These are phyloP conservation scores for Caenorhabditis parvicauda DNA, from an alignment of 2,888 invertebrate genomes.

Conservation along the genomic window DNA sequence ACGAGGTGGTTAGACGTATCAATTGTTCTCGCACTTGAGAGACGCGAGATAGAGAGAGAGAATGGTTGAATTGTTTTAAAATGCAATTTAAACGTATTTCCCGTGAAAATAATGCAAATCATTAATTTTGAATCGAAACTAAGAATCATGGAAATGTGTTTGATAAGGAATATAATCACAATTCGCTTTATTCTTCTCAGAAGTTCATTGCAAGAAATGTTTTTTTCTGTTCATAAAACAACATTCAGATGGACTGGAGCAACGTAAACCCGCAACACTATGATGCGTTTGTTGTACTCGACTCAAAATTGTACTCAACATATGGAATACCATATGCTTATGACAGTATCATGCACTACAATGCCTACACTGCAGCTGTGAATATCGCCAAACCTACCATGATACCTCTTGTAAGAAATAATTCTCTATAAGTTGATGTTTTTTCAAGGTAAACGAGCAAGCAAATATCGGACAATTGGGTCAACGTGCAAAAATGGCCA, in stretches of 20 bases:
- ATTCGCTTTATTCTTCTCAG: too few species aligned
- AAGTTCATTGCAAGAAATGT: background rate
- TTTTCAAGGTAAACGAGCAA: slow-evolving; percentile 28
- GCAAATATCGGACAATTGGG: slow-evolving; percentile 48
- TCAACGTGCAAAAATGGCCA: slow-evolving; percentile 48
- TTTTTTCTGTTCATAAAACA: background rate
- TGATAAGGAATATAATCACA: background rate
- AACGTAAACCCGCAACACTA: slow-evolving; percentile 60
- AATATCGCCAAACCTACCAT: slow-evolving; percentile 50
- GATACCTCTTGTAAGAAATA: slow-evolving; percentile 37
- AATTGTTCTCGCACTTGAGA: too few species aligned
- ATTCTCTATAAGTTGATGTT: background rate
- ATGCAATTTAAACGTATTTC: background rate
- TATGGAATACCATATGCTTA: slow-evolving; percentile 53
- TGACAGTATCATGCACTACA: slow-evolving; percentile 59
- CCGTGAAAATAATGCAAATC: background rate
- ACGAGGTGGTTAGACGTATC: too few species aligned
- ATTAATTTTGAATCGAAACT: background rate
- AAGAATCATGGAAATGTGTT: background rate
- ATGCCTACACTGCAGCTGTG: slow-evolving; percentile 48
- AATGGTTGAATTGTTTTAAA: too few species aligned
- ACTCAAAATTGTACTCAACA: slow-evolving; percentile 53
- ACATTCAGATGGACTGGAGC: slow-evolving; percentile 49
- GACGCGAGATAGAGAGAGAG: too few species aligned
- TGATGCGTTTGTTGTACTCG: slow-evolving; percentile 56